A percentile compares a stretch with the other conserved stretches of the same genome.
phyloP scores from a whole-genome alignment of 2,888 invertebrate species.

The Trachelus iudaicus region DNA sequence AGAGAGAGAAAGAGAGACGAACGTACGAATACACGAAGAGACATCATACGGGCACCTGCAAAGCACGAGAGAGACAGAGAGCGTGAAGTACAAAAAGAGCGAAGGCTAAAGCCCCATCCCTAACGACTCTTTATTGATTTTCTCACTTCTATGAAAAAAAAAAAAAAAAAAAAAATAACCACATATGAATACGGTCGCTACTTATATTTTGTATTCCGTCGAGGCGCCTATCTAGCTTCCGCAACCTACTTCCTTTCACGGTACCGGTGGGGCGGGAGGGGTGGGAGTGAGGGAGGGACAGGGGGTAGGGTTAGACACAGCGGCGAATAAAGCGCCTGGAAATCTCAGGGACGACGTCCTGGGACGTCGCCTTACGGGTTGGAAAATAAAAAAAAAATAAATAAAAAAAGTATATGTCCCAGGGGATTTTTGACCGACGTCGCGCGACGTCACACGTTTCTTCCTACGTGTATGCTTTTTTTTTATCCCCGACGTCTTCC shows the following conservation, averaged over 20 bases:
- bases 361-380: no score
- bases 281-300: no score
- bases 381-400: neutral
- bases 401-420: neutral
- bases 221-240: slow-evolving; percentile 18
- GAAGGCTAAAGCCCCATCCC: slow-evolving; percentile 20
- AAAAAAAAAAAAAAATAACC: neutral
- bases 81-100: slow-evolving; percentile 9
- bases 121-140: slow-evolving; percentile 48
- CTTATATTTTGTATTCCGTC: slow-evolving; percentile 26
- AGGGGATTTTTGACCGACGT: neutral
- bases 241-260: slow-evolving; percentile 42
- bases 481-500: no score
- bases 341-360: neutral
- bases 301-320: neutral
- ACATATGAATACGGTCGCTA: slow-evolving; percentile 35
- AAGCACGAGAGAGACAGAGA: slow-evolving; percentile 19
- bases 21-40: slow-evolving; percentile 8
- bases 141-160: slow-evolving; percentile 38
- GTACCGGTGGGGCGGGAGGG: neutral
- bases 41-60: slow-evolving; percentile 8
- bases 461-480: no score
- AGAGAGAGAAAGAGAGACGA: neutral
- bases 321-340: neutral
- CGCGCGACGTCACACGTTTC: neutral